These are phyloP conservation scores for Pelusios castaneus DNA, from an alignment of 2,113 vertebrate genomes.

Conservation along the genomic window DNA sequence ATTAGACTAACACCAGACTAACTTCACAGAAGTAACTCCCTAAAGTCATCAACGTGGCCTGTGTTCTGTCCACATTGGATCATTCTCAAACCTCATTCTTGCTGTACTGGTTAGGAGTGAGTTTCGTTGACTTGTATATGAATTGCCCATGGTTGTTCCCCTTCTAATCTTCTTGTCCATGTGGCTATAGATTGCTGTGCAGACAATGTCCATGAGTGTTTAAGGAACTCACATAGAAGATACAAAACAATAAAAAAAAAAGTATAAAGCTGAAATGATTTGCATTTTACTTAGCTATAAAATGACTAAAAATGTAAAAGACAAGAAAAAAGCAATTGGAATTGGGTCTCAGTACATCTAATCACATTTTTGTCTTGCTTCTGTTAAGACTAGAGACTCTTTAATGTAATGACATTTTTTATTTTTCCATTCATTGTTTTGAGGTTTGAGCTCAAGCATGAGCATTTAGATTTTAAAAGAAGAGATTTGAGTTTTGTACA, in stretches of 20 bases:
- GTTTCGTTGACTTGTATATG: not conserved
- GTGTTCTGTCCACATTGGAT: not conserved
- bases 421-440: not conserved
- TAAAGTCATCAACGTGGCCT: not conserved
- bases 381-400: not conserved
- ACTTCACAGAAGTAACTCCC: not conserved
- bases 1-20: too few species aligned
- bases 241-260: not conserved
- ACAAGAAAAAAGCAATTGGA: not conserved
- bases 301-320: not conserved
- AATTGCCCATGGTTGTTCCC: not conserved
- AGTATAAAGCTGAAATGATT: not conserved
- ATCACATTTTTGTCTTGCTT: not conserved
- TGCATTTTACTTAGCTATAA: not conserved
- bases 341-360: not conserved
- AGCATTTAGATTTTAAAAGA: conserved; percentile 7
- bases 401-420: not conserved
- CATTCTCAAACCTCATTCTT: not conserved
- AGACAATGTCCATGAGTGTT: not conserved
- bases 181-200: not conserved
- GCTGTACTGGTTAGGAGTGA: not conserved
- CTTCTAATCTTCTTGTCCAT: not conserved
- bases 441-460: not conserved
- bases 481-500: conserved; percentile 3
- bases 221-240: not conserved